These are phyloP conservation scores for Vespertilio murinus DNA, from an alignment of 2,797 vertebrate species.

Conservation along the genomic window DNA sequence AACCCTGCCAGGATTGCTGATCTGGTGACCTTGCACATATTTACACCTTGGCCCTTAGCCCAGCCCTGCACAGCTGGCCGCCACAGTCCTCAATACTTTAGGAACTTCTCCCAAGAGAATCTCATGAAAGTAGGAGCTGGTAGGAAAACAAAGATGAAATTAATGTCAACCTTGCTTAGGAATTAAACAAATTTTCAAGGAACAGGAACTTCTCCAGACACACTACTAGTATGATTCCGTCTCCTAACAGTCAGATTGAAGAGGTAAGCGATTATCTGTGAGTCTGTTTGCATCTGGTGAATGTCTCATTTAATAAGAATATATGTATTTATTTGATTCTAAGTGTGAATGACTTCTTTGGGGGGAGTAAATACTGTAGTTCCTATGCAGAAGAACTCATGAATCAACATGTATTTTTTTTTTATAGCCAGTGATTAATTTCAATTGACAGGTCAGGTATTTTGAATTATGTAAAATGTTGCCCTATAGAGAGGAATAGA, in stretches of 20 bases:
- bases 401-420: conserved; percentile 51
- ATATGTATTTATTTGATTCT: conserved; percentile 42
- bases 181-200: conserved; percentile 80
- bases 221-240: conserved; percentile 43
- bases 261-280: conserved; percentile 60
- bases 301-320: conserved; percentile 71
- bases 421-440: conserved; percentile 38
- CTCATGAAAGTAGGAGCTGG: conserved; percentile 78
- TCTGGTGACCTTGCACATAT: conserved; percentile 76
- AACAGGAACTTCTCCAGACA: conserved; percentile 75
- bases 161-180: conserved; percentile 76
- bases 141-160: conserved; percentile 82
- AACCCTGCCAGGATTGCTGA: conserved; percentile 79
- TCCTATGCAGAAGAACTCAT: conserved; percentile 57
- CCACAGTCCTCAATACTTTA: conserved; percentile 75
- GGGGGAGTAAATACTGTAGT: conserved; percentile 53
- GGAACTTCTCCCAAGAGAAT: conserved; percentile 78
- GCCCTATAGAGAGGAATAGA: background rate
- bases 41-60: conserved; percentile 80
- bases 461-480: conserved; percentile 41
- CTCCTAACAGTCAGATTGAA: conserved; percentile 71
- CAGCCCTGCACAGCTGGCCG: conserved; percentile 81
- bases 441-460: conserved; percentile 46
- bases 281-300: conserved; percentile 65
- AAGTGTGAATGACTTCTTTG: conserved; percentile 50